Conservation (phyloP, 2,888 invertebrate species). For the Chymomyza procnemis region DNA sequence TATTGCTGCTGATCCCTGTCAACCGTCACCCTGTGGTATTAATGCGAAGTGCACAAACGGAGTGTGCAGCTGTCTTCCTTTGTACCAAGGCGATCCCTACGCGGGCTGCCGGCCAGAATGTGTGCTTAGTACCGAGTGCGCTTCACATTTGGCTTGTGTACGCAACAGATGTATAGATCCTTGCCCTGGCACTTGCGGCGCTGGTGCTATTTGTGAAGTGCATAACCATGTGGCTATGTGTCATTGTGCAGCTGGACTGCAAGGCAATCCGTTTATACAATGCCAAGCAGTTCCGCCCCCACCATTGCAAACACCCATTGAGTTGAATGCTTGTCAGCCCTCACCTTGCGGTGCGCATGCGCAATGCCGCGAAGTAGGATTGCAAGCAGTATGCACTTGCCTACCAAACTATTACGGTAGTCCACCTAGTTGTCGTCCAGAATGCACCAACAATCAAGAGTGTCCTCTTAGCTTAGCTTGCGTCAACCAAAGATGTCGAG, state of each 20-base stretch:
- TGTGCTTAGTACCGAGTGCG: constrained; percentile 85
- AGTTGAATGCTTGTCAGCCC: constrained; percentile 83
- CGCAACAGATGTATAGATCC: constrained; percentile 87
- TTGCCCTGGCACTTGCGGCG: constrained; percentile 85
- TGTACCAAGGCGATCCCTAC: constrained; percentile 83
- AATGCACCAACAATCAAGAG: constrained; percentile 85
- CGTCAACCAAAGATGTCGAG: constrained; percentile 84
- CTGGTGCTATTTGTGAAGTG: constrained; percentile 85
- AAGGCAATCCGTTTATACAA: constrained; percentile 84
- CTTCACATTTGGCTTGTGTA: constrained; percentile 84
- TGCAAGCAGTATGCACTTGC: constrained; percentile 83
- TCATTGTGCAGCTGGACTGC: constrained; percentile 81
- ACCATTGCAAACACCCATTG: constrained; percentile 37
- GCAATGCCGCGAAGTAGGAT: constrained; percentile 82
- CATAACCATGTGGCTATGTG: constrained; percentile 85
- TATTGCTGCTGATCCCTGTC: constrained; percentile 81
- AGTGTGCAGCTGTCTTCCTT: constrained; percentile 84
- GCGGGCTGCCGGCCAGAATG: constrained; percentile 88
- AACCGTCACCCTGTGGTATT: constrained; percentile 84
- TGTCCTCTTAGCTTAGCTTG: constrained; percentile 84
- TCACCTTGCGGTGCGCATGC: constrained; percentile 86
- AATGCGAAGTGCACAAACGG: constrained; percentile 83
- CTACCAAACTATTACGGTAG: constrained; percentile 82
- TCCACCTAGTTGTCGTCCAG: constrained; percentile 85
- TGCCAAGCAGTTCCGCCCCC: constrained; percentile 74